Conservation (phyloP, 2,888 invertebrate genomes). For the Gordius sp. region DNA sequence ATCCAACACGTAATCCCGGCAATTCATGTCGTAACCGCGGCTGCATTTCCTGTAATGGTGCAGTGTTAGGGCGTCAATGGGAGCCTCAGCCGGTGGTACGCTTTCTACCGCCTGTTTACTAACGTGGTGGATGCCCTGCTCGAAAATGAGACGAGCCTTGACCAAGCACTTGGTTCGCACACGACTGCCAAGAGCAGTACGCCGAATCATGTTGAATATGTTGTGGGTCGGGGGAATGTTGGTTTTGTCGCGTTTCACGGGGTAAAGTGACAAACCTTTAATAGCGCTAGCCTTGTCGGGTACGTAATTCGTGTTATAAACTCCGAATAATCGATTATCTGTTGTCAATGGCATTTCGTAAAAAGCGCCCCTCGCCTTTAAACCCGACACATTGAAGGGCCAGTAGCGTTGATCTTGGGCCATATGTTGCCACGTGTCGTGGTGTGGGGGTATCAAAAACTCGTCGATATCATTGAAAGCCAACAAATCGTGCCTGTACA, state of each 20-base stretch:
- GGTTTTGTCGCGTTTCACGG: background rate
- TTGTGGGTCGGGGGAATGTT: background rate
- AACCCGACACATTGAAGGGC: background rate
- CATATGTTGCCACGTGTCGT: slow-evolving; percentile 21
- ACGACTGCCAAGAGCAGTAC: slow-evolving; percentile 12
- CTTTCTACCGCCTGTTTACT: slow-evolving; percentile 27
- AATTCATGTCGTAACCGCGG: background rate
- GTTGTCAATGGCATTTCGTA: too few relatives aligned
- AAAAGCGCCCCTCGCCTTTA: background rate
- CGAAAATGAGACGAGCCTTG: slow-evolving; percentile 28
- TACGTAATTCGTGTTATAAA: background rate
- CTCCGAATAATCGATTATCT: too few relatives aligned
- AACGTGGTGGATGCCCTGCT: slow-evolving; percentile 30
- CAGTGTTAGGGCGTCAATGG: slow-evolving; percentile 22
- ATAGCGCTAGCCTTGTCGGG: background rate
- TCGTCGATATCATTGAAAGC: slow-evolving; percentile 28
- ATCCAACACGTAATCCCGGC: background rate
- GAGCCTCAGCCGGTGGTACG: slow-evolving; percentile 22
- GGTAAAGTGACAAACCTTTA: background rate
- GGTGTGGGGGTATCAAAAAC: slow-evolving; percentile 25
- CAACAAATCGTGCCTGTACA: slow-evolving; percentile 24
- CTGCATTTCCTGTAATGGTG: slow-evolving; percentile 25
- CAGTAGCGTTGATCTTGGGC: background rate
- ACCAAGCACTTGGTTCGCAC: slow-evolving; percentile 28
- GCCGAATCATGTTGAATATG: background rate